Percentiles rank a stretch among this genome's conserved stretches.
phyloP scores from a whole-genome alignment of 2,113 vertebrate genomes.

The Anolis sagrei region DNA sequence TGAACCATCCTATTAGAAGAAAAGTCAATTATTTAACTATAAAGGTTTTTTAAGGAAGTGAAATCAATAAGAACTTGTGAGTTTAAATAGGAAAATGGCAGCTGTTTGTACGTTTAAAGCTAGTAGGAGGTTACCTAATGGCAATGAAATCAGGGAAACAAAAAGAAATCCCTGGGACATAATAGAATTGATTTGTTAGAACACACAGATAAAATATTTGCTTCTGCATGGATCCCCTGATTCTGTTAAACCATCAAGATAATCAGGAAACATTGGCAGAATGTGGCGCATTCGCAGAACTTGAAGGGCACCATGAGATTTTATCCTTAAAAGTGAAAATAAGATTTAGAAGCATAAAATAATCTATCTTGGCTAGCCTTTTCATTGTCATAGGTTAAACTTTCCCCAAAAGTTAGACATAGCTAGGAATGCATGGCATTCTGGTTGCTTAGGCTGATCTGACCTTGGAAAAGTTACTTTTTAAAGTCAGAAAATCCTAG shows the following conservation, averaged over 20 bases:
- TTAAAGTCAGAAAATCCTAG: too few relatives aligned
- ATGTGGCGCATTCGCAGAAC: slow-evolving; percentile 14
- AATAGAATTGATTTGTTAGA: slow-evolving; percentile 43
- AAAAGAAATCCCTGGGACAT: slow-evolving; percentile 35
- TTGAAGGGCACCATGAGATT: slow-evolving; percentile 24
- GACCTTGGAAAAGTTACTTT: not conserved
- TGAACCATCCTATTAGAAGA: slow-evolving; percentile 28
- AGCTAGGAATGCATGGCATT: not conserved
- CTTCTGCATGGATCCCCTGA: slow-evolving; percentile 17
- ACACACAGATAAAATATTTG: slow-evolving; percentile 20
- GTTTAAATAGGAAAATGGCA: slow-evolving; percentile 42
- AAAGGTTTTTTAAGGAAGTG: slow-evolving; percentile 26
- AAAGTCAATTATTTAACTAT: slow-evolving; percentile 29
- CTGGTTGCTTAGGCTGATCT: not conserved
- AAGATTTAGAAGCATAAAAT: not conserved
- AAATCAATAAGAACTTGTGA: slow-evolving; percentile 22
- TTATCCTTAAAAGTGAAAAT: too few relatives aligned
- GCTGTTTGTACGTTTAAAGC: slow-evolving; percentile 43
- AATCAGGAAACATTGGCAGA: slow-evolving; percentile 39
- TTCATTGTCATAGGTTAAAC: not conserved
- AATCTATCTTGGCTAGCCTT: not conserved
- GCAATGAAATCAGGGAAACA: slow-evolving; percentile 38
- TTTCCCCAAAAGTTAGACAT: not conserved
- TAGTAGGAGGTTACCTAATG: slow-evolving; percentile 40
- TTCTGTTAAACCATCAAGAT: slow-evolving; percentile 15